These are phyloP conservation scores for Theocolax elegans DNA, from an alignment of 1,140 invertebrate species.

Conservation along the genomic window DNA sequence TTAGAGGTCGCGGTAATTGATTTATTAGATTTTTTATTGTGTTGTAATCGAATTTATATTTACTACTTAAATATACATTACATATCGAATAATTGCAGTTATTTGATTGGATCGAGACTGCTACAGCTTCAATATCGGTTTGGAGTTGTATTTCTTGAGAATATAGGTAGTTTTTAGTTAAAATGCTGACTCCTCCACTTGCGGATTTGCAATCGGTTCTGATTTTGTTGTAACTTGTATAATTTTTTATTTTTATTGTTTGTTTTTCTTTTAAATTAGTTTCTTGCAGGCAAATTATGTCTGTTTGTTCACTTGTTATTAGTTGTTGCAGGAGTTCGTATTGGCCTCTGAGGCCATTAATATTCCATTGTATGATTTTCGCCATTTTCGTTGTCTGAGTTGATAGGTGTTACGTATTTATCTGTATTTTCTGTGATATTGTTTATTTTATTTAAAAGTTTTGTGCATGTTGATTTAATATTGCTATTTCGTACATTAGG, in stretches of 20 bases:
- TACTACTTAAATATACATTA: constrained; percentile 38
- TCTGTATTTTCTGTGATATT: not conserved
- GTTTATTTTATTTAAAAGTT: not conserved
- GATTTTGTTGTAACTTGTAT: constrained; percentile 35
- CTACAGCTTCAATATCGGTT: constrained; percentile 47
- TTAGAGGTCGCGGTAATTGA: constrained; percentile 48
- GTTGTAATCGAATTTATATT: constrained; percentile 24
- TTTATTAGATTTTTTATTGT: constrained; percentile 45
- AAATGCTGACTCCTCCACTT: constrained; percentile 49
- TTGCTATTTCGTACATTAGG: no score
- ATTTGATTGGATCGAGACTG: not conserved
- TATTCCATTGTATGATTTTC: not conserved
- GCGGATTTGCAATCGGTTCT: constrained; percentile 33
- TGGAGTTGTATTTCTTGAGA: constrained; percentile 43
- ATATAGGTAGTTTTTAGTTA: constrained; percentile 43
- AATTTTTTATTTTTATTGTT: not conserved
- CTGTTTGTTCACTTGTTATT: not conserved
- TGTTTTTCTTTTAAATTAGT: not conserved
- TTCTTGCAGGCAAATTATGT: not conserved
- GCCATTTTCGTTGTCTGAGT: not conserved
- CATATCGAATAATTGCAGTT: not conserved
- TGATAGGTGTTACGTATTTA: not conserved
- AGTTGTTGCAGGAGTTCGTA: not conserved
- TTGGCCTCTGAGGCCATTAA: constrained; percentile 2
- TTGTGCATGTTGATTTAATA: not conserved